Evolutionary conservation across 2,888 invertebrate genomes (phyloP).

Genomic region (Xylophagus ater): DNA sequence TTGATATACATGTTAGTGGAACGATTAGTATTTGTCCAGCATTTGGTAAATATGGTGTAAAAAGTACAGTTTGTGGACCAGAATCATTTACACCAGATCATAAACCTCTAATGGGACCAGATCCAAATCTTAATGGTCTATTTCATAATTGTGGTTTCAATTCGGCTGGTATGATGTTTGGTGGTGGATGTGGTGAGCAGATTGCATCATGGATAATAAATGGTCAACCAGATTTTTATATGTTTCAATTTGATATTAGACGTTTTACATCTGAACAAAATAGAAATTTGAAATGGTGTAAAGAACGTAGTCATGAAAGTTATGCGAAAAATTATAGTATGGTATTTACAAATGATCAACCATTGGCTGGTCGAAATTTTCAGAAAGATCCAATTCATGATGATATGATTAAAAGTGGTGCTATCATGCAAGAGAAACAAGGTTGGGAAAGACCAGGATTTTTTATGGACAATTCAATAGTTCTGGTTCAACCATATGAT

Average conservation of each 20-base stretch:
- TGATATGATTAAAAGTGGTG: conserved; percentile 57
- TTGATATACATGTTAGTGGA: conserved; percentile 61
- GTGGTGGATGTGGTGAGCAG: conserved; percentile 77
- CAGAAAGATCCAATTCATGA: conserved; percentile 55
- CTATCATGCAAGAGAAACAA: conserved; percentile 75
- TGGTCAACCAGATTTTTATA: conserved; percentile 72
- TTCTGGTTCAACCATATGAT: conserved; percentile 63
- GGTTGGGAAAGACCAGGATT: conserved; percentile 84
- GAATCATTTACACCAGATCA: conserved; percentile 91
- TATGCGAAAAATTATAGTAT: conserved; percentile 77
- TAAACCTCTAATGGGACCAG: conserved; percentile 74
- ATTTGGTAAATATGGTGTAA: conserved; percentile 63
- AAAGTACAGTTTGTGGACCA: conserved; percentile 79
- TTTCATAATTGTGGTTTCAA: conserved; percentile 84
- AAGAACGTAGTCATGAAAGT: conserved; percentile 78
- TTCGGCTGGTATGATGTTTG: conserved; percentile 85
- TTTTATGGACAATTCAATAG: conserved; percentile 47
- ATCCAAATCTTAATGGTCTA: conserved; percentile 53
- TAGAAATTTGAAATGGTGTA: conserved; percentile 60
- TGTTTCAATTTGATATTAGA: conserved; percentile 78
- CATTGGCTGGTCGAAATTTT: conserved; percentile 65
- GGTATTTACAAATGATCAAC: conserved; percentile 75
- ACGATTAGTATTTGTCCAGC: conserved; percentile 65
- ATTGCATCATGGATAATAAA: conserved; percentile 74
- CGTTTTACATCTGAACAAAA: conserved; percentile 67